phyloP scores from a whole-genome alignment of 2,113 vertebrate genomes.

The Tor tambroides region DNA sequence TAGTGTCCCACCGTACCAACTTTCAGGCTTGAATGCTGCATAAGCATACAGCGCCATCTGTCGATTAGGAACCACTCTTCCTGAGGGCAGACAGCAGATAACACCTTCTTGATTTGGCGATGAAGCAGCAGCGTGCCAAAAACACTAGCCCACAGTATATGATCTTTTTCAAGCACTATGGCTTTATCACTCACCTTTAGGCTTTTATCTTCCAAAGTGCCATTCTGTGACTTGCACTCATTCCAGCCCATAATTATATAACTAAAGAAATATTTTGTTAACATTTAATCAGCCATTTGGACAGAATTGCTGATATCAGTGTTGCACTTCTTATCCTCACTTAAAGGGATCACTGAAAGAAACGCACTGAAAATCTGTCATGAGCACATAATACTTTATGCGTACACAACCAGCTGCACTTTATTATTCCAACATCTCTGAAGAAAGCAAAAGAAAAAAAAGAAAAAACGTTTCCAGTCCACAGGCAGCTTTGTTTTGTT shows the following conservation, averaged over 20 bases:
- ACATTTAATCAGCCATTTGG: slow-evolving; percentile 19
- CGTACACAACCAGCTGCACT: slow-evolving; percentile 23
- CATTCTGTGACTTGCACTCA: background rate
- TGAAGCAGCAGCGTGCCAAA: background rate
- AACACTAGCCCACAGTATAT: background rate
- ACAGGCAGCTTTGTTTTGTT: slow-evolving; percentile 50
- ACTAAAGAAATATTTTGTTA: slow-evolving; percentile 14
- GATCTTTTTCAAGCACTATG: background rate
- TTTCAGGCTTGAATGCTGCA: slow-evolving; percentile 12
- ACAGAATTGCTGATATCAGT: background rate
- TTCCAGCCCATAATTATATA: slow-evolving; percentile 8
- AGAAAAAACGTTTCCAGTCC: slow-evolving; percentile 39
- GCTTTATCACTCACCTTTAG: slow-evolving; percentile 22
- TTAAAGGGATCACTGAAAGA: background rate
- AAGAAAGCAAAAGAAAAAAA: slow-evolving; percentile 37
- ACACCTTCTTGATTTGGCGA: background rate
- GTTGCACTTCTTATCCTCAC: background rate
- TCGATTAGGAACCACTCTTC: slow-evolving; percentile 17
- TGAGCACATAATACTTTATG: slow-evolving; percentile 1
- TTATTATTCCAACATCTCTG: slow-evolving; percentile 50
- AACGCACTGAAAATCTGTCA: background rate
- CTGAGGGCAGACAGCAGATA: background rate
- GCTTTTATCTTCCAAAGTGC: background rate
- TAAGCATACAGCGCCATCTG: slow-evolving; percentile 56
- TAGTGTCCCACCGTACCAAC: background rate